Evolutionary conservation across 2,113 vertebrate species (phyloP).

Genomic region (human (Homo sapiens)): GRCh38 chr2:238153501-238154000

Average conservation of each 20-base stretch:
- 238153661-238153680: accelerated
- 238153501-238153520: background rate
- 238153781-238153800: background rate
- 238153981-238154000: too few species aligned
- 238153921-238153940: background rate
- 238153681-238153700: background rate
- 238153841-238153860: accelerated
- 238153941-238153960: background rate
- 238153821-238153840: background rate
- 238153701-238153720: background rate
- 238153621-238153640: accelerated
- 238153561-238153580: background rate
- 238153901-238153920: background rate
- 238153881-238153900: background rate
- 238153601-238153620: accelerated
- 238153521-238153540: background rate
- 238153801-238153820: background rate
- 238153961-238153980: background rate
- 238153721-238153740: background rate
- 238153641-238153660: accelerated
- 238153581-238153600: too few species aligned
- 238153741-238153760: background rate
- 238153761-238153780: accelerated
- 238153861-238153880: accelerated
- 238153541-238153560: background rate